These are phyloP conservation scores for Agrochola lota DNA, from an alignment of 2,888 invertebrate species.

Conservation along the genomic window DNA sequence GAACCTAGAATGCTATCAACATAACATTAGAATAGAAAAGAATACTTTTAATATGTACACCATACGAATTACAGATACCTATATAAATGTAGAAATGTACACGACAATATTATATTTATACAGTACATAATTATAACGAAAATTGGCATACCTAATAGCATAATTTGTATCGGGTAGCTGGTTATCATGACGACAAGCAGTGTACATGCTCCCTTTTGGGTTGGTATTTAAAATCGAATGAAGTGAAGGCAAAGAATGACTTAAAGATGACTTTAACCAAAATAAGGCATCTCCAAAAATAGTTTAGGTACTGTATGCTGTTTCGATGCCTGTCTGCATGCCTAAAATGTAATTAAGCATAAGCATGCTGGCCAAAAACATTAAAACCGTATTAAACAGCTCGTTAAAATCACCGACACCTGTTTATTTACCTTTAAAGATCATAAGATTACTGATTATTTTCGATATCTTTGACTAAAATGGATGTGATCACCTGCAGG, in stretches of 20 bases:
- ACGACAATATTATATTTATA: neutral
- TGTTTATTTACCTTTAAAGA: constrained; percentile 18
- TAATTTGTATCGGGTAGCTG: neutral
- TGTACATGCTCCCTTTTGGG: neutral
- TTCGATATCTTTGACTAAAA: constrained; percentile 10
- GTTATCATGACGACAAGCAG: neutral
- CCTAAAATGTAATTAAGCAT: constrained; percentile 1
- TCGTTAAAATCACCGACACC: constrained; percentile 18
- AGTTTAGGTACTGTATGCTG: neutral
- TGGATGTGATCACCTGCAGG: constrained; percentile 7
- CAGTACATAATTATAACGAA: neutral
- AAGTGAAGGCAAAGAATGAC: neutral
- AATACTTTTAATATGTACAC: too few relatives aligned
- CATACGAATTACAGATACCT: too few relatives aligned
- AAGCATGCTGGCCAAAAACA: neutral
- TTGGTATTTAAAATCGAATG: neutral
- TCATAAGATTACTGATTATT: constrained; percentile 11
- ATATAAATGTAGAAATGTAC: too few relatives aligned
- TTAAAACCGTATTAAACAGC: neutral
- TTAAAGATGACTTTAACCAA: neutral
- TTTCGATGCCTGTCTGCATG: neutral
- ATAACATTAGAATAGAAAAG: too few relatives aligned
- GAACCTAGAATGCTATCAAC: too few relatives aligned
- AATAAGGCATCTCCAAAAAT: neutral
- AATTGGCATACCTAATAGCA: neutral